These are phyloP conservation scores for Misgurnus anguillicaudatus DNA, from an alignment of 2,113 vertebrate genomes.

Conservation along the genomic window DNA sequence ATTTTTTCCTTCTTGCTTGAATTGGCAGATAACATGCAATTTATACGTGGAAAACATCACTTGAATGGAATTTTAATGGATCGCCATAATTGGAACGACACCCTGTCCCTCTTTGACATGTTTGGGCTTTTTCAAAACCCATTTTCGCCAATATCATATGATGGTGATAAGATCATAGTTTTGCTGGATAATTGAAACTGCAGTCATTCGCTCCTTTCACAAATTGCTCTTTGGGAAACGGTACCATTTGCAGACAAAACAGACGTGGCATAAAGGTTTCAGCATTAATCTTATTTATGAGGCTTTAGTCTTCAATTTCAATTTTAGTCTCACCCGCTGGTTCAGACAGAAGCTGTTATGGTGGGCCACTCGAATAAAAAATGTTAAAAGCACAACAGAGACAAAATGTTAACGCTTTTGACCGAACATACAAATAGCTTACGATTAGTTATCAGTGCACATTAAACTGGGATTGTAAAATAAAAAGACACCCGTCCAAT, in stretches of 20 bases:
- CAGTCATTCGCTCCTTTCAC: conserved; percentile 18
- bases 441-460: too few relatives aligned
- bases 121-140: conserved; percentile 28
- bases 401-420: too few relatives aligned
- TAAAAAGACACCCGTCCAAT: too few relatives aligned
- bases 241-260: background rate
- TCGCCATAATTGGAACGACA: conserved; percentile 59
- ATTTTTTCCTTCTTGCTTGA: conserved; percentile 39
- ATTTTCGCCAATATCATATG: conserved; percentile 27
- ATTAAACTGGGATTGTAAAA: too few relatives aligned
- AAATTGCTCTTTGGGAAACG: background rate
- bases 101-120: conserved; percentile 52
- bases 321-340: background rate
- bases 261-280: background rate
- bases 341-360: too few relatives aligned
- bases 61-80: conserved; percentile 59
- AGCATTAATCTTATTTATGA: background rate
- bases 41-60: conserved; percentile 58
- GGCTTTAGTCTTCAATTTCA: background rate
- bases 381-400: too few relatives aligned
- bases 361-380: too few relatives aligned
- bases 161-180: conserved; percentile 40
- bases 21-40: conserved; percentile 62
- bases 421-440: too few relatives aligned
- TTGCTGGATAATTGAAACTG: conserved; percentile 5